Evolutionary conservation across 92 coral and sea anemone genomes (phyloP), one percentile per base, ranked within the genome.

Genomic region (Phenganax subtilis): DNA sequence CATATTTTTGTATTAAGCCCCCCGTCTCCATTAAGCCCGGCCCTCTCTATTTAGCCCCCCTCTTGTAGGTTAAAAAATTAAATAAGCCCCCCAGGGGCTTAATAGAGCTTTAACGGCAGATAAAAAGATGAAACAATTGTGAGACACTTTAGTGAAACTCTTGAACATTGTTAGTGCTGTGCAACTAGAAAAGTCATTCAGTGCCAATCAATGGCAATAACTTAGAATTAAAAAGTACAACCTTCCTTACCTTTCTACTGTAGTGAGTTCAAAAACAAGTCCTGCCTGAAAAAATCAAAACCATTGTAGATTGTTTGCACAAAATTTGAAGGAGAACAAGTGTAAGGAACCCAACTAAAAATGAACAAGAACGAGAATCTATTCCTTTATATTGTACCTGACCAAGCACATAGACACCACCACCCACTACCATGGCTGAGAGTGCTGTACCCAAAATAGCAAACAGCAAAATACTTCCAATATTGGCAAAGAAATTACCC

Each of bases 401-500:
- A 57, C 98, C 98, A 71, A 94, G 87, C 14, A 94, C 75, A 82
- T 85, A 94, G 12, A 94, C 89, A 30, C 98, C 98, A 12, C 98
- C 98, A 14, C 98, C 98, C 67, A 94, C 89, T 51, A 94, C 89
- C 37, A 91, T 82, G 15, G 98, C 98, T 31, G 98, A 94, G 75
- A 94, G 84, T 10, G 93, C 97, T 79, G 98, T 94, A 60, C 98
- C 98, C 89, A 94, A 94, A 69, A 94, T 86, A 56, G 98, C 98
- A 94, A 92, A 94, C 61, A 94, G 91, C 76, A 94, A 55, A 76
- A 94, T 94, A 9, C 97, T 90, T 17, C 98, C 98, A 77, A 94
- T 94, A 74, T 94, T 94, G 16, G 98, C 97, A 88, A 94, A 94
- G 92, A 94, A 94, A 82, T 94, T 94, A 84, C 98, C 98, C 98